Evolutionary conservation across 2,888 invertebrate species (phyloP).

Genomic region (Maniola hyperantus): DNA sequence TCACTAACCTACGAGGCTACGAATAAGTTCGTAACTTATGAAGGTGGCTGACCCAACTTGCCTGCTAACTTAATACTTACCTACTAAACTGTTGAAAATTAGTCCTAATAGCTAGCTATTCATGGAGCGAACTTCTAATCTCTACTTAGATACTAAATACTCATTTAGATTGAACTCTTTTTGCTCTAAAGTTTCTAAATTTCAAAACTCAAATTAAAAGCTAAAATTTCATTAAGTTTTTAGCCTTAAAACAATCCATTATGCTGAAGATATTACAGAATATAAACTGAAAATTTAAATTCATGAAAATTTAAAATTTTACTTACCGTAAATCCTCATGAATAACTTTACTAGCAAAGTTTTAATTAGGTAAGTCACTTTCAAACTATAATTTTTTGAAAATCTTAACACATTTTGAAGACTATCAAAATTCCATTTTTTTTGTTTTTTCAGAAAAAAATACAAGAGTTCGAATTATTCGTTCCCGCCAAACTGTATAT

Average conservation of each 20-base stretch:
- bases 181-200: neutral
- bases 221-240: neutral
- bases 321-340: conserved; percentile 18
- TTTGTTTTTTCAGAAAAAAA: neutral
- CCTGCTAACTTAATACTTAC: neutral
- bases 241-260: neutral
- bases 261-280: neutral
- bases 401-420: conserved; percentile 5
- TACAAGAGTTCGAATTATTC: conserved; percentile 31
- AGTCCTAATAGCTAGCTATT: neutral
- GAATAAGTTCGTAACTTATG: neutral
- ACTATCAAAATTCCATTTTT: neutral
- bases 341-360: conserved; percentile 11
- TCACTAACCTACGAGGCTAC: neutral
- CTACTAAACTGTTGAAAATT: neutral
- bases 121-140: neutral
- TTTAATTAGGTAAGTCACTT: conserved; percentile 1
- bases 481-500: conserved; percentile 55
- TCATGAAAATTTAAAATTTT: conserved; percentile 8
- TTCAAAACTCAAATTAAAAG: neutral
- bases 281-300: conserved; percentile 2
- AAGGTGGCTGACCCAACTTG: neutral
- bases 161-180: neutral
- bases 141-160: neutral
- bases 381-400: neutral